Conservation (phyloP, 1,140 invertebrate species). For the Drosophila kurseongensis region DNA sequence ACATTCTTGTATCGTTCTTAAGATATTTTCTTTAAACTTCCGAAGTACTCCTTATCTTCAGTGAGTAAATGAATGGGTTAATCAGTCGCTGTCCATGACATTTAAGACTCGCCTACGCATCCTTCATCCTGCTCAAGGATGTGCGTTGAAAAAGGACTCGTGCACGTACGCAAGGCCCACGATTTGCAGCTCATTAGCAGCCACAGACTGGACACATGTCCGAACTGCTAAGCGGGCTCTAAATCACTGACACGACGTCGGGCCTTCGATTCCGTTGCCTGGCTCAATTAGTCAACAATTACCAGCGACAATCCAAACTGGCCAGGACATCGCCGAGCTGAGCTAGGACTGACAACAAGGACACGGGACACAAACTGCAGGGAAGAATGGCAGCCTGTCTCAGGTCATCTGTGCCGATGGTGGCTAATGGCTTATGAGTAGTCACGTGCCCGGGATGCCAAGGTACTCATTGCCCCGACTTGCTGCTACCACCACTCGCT, state of each 20-base stretch:
- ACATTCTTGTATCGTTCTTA: neutral
- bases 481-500: neutral
- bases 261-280: conserved; percentile 45
- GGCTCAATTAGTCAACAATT: conserved; percentile 80
- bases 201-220: conserved; percentile 76
- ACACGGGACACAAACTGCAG: conserved; percentile 1
- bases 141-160: conserved; percentile 38
- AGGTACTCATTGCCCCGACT: conserved; percentile 21
- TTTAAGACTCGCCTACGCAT: conserved; percentile 16
- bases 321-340: conserved; percentile 25
- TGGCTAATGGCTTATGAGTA: conserved; percentile 78
- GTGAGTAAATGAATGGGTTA: conserved; percentile 31
- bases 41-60: neutral
- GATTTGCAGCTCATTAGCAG: conserved; percentile 81
- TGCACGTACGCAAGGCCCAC: conserved; percentile 68
- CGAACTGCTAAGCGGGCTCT: conserved; percentile 77
- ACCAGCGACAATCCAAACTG: conserved; percentile 71
- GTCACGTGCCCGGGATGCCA: conserved; percentile 62
- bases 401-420: conserved; percentile 26
- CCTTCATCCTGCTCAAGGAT: neutral
- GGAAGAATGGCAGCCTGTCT: conserved; percentile 12
- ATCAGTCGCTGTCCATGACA: conserved; percentile 19
- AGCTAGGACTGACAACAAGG: conserved; percentile 13
- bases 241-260: conserved; percentile 63
- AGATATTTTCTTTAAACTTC: neutral